phyloP scores from a whole-genome alignment of 2,888 invertebrate genomes.

The Tenodera sinensis region DNA sequence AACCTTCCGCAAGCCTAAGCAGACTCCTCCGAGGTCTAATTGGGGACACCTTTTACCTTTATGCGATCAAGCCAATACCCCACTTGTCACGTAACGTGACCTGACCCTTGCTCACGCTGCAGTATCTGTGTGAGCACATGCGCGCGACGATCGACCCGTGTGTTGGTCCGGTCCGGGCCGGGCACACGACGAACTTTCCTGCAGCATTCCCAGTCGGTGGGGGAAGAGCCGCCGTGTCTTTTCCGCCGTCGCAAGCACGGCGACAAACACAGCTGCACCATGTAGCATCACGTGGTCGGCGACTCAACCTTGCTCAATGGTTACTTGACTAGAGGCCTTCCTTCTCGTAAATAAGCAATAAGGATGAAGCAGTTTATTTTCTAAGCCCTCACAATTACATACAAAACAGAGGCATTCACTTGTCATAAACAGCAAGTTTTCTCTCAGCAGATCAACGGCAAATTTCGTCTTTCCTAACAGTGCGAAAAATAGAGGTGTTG shows the following conservation, averaged over 20 bases:
- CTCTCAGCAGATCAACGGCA: neutral
- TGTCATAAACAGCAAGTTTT: no score
- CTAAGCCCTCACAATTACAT: no score
- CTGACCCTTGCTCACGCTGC: neutral
- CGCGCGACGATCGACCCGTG: neutral
- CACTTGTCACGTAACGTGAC: neutral
- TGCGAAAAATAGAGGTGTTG: neutral
- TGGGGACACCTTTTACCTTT: neutral
- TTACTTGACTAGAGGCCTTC: constrained; percentile 11
- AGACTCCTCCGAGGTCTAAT: neutral
- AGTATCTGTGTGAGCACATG: neutral
- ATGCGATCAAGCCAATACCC: neutral
- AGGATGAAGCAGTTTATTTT: no score
- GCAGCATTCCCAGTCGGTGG: neutral
- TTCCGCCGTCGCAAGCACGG: neutral
- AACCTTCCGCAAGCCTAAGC: neutral
- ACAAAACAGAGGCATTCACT: no score
- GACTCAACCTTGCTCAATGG: constrained; percentile 12
- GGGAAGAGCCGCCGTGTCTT: neutral
- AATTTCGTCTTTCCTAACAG: neutral
- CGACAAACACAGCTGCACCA: neutral
- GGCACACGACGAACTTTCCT: neutral
- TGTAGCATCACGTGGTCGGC: constrained; percentile 7
- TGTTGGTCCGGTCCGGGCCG: neutral
- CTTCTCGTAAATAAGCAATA: neutral